Conservation (phyloP, 2,888 invertebrate genomes). For the Syrphus vitripennis region DNA sequence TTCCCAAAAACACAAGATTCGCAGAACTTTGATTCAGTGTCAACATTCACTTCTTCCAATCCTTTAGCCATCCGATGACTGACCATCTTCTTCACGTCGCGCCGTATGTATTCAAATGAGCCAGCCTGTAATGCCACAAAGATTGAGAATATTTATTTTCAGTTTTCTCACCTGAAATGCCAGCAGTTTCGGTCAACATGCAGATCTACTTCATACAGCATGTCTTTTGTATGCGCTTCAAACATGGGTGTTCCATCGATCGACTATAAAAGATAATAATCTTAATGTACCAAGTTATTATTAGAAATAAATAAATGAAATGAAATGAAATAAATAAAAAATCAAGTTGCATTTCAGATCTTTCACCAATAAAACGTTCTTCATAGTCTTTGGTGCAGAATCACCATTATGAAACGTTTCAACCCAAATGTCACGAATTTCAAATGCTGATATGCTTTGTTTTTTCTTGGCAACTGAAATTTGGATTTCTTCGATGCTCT, state of each 20-base stretch:
- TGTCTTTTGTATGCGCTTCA: background rate
- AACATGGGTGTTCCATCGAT: too few species aligned
- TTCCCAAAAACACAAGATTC: constrained; percentile 1
- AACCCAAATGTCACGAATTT: background rate
- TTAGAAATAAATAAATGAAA: too few species aligned
- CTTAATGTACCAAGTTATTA: too few species aligned
- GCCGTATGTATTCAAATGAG: too few species aligned
- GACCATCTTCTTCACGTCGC: too few species aligned
- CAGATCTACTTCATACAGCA: background rate
- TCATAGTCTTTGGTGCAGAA: too few species aligned
- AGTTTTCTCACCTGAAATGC: background rate
- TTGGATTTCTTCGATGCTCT: background rate
- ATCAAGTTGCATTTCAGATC: too few species aligned
- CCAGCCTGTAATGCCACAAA: background rate
- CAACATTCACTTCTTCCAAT: background rate
- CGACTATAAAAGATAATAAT: too few species aligned
- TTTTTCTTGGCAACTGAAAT: background rate
- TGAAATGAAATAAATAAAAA: too few species aligned
- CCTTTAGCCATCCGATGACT: background rate
- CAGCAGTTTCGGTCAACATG: background rate
- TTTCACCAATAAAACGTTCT: too few species aligned
- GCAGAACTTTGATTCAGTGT: too few species aligned
- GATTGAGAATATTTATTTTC: background rate
- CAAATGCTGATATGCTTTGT: background rate
- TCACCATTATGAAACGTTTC: background rate